Base-by-base conservation (phyloP, 2,888 invertebrate species). In the Sinhomidia bicolor region DNA sequence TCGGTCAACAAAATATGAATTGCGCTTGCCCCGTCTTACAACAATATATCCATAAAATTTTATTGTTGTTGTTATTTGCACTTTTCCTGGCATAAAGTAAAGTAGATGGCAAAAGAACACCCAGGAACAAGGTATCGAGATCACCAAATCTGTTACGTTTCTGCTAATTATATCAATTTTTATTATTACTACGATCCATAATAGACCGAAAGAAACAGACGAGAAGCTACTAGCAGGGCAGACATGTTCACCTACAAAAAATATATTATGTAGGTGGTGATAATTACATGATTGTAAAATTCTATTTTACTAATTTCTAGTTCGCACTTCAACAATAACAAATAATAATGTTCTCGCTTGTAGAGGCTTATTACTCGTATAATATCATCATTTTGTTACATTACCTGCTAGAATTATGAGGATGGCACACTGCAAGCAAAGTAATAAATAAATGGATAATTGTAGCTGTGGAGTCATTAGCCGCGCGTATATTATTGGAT, bases 1-100 rank as follows among this genome's bases (percentile, higher is more conserved):
- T 60, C 60, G 23, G 26, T 23, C 2, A 12, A 60, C 4, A 26
- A n/a, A n/a, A n/a, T n/a, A n/a, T n/a, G n/a, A n/a, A n/a, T n/a
- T 6, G 60, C n/a, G 17, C 12, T 23, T 60, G 6, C 60, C 9
- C 23, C 26, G 2, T n/a, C n/a, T n/a, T 36, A 0, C n/a, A 68
- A 82, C 82, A 82, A 82, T 82, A 41, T 20, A 32, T 71, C n/a
- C 82, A 23, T 82, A 68, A 82, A 82, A 82, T 29, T 54, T 20
- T 26, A 71, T 54, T 54, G 54, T 54, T 26, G 17, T 60, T 7
- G 36, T 36, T 36, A 36, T 36, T n/a, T 36, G 36, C 7, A 36
- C 36, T 36, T 26, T 26, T 26, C 10, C 26, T 60, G 26, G 2
- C 17, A 17, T 54, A 17, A 17, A 17, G 51, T 17, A 7, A 3